phyloP scores from a whole-genome alignment of 1,140 invertebrate genomes.

The Telenomus remus region DNA sequence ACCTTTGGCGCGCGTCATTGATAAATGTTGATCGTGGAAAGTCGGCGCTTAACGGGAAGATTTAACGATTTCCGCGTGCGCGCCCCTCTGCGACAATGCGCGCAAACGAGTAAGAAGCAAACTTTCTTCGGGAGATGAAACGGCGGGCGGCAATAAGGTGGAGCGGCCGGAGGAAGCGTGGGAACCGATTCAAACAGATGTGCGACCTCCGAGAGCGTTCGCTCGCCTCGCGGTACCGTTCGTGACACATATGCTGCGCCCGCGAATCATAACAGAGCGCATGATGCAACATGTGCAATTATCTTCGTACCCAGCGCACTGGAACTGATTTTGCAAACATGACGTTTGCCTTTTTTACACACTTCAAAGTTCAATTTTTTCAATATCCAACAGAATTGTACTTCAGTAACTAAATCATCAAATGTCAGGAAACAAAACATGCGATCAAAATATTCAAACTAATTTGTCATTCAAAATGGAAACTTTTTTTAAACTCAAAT shows the following conservation, averaged over 20 bases:
- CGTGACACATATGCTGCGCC: constrained; percentile 8
- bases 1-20: constrained; percentile 24
- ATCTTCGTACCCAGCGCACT: neutral
- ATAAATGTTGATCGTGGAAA: constrained; percentile 30
- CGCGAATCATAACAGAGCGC: constrained; percentile 2
- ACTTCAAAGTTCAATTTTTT: too few relatives aligned
- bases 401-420: too few relatives aligned
- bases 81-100: constrained; percentile 25
- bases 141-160: constrained; percentile 43
- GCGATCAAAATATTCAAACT: too few relatives aligned
- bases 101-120: constrained; percentile 9
- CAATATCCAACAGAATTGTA: too few relatives aligned
- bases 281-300: constrained; percentile 9
- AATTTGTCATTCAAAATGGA: too few relatives aligned
- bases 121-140: constrained; percentile 42
- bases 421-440: too few relatives aligned
- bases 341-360: too few relatives aligned
- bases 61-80: constrained; percentile 30
- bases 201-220: constrained; percentile 64
- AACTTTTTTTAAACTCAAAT: too few relatives aligned
- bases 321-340: neutral
- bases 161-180: constrained; percentile 69
- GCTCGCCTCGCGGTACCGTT: constrained; percentile 56
- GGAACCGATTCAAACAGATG: constrained; percentile 72
- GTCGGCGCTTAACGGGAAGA: constrained; percentile 26